Evolutionary conservation across 2,888 invertebrate genomes (phyloP).

Genomic region (Antheraea yamamai): DNA sequence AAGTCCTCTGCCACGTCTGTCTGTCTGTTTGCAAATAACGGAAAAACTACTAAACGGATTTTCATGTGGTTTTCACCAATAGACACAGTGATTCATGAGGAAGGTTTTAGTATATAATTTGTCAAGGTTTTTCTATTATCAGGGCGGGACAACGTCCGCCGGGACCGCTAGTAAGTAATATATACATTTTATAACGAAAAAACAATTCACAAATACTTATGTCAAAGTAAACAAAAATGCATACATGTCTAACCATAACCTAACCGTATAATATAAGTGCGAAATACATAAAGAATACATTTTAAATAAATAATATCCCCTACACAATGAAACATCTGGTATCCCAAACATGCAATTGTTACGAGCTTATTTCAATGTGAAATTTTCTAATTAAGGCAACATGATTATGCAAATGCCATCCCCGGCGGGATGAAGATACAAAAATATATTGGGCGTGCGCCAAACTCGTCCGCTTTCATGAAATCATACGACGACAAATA

Average conservation of each 20-base stretch:
- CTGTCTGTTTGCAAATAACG: no score
- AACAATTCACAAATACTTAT: not conserved
- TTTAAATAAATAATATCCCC: conserved; percentile 11
- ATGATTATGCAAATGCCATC: conserved; percentile 41
- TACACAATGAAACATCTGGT: conserved; percentile 7
- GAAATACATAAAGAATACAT: not conserved
- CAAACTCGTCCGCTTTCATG: conserved; percentile 66
- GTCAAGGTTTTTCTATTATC: no score
- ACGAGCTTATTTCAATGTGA: conserved; percentile 24
- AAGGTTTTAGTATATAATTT: no score
- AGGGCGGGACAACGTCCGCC: no score
- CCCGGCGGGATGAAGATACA: conserved; percentile 40
- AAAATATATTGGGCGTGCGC: conserved; percentile 47
- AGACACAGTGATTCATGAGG: no score
- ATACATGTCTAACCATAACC: not conserved
- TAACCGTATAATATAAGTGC: not conserved
- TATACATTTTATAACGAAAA: not conserved
- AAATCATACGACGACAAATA: conserved; percentile 14
- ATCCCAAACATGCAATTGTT: conserved; percentile 1
- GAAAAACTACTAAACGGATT: no score
- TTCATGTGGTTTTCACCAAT: no score
- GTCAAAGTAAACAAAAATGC: not conserved
- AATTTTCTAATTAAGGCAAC: conserved; percentile 40
- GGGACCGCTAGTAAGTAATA: no score
- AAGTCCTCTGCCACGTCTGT: no score